Evolutionary conservation across 2,888 invertebrate genomes (phyloP), one percentile per base, ranked within the genome.

Genomic region (Leptinotarsa rubiginosa): DNA sequence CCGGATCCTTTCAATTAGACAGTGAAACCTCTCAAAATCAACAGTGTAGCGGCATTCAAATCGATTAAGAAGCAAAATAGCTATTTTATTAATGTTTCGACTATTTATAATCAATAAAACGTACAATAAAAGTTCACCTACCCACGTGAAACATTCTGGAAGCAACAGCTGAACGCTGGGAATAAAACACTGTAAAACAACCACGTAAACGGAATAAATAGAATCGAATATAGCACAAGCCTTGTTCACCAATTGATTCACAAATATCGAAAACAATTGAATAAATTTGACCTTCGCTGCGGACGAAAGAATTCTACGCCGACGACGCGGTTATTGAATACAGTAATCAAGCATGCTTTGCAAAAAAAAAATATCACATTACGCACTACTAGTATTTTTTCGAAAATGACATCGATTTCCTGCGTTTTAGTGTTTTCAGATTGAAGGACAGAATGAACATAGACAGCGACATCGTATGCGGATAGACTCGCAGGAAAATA

Each of bases 231-330:
- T 56, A 18, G 2, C 0, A 56, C 15, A 4, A 20, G 4, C 22
- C 56, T 56, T 56, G 56, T 4, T 41, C 12, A 56, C 22, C 12
- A 56, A 56, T 56, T 56, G 15, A 22, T 20, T 15, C 56, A 22
- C 20, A 22, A 56, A 56, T 56, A 56, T 56, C 56, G 56, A 22
- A 56, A 56, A 56, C 56, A 56, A 56, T 25, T 56, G 56, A 56
- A 56, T 56, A 13, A 41, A 25, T 22, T 56, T 20, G 12, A 20
- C 56, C 22, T 22, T 56, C 22, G 56, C 56, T 20, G 22, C 22
- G 56, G 20, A 13, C 56, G 22, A 13, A 3, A 56, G 22, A 56
- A 1, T 18, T 22, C 22, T 15, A 13, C 20, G 20, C 56, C 20
- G 56, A 56, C 22, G 13, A 56, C 22, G 3, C 41, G 56, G 22